A percentile compares a stretch with the other conserved stretches of the same genome.
Evolutionary conservation across 2,888 invertebrate genomes (phyloP).

Genomic region (Physocephala rufipes): DNA sequence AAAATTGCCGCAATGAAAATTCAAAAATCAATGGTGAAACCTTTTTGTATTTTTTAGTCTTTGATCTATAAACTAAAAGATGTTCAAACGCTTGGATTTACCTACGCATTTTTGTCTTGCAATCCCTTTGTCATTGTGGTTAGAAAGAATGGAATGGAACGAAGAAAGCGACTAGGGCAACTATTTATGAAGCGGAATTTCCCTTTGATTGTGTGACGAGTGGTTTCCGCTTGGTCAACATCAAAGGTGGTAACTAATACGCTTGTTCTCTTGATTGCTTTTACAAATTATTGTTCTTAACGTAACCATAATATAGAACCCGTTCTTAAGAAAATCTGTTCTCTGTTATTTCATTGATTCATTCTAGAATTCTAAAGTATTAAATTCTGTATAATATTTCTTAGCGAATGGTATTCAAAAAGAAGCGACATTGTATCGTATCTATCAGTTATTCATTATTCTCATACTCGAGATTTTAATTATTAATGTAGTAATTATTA

Average conservation of each 20-base stretch:
- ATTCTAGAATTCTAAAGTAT: too few species aligned
- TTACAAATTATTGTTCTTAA: background rate
- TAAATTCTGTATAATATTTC: too few species aligned
- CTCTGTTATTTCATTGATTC: too few species aligned
- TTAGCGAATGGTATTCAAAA: too few species aligned
- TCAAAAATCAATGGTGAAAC: slow-evolving; percentile 23
- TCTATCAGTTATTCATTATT: too few species aligned
- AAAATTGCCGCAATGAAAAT: slow-evolving; percentile 24
- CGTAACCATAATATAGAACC: too few species aligned
- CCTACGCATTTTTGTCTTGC: background rate
- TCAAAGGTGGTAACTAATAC: slow-evolving; percentile 36
- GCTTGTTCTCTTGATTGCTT: slow-evolving; percentile 13
- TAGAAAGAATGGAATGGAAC: background rate
- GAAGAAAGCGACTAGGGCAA: too few species aligned
- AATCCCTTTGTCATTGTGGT: background rate
- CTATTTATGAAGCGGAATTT: slow-evolving; percentile 13
- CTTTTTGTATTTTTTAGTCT: slow-evolving; percentile 11
- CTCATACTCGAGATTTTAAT: too few species aligned
- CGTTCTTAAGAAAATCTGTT: too few species aligned
- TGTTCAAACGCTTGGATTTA: background rate
- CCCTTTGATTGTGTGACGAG: slow-evolving; percentile 21
- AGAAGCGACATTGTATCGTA: too few species aligned
- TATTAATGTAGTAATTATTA: background rate
- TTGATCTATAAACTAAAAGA: slow-evolving; percentile 10
- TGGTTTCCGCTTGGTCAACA: slow-evolving; percentile 33